These are phyloP conservation scores for Latrodectus elegans DNA, from an alignment of 2,888 invertebrate genomes.

Conservation along the genomic window DNA sequence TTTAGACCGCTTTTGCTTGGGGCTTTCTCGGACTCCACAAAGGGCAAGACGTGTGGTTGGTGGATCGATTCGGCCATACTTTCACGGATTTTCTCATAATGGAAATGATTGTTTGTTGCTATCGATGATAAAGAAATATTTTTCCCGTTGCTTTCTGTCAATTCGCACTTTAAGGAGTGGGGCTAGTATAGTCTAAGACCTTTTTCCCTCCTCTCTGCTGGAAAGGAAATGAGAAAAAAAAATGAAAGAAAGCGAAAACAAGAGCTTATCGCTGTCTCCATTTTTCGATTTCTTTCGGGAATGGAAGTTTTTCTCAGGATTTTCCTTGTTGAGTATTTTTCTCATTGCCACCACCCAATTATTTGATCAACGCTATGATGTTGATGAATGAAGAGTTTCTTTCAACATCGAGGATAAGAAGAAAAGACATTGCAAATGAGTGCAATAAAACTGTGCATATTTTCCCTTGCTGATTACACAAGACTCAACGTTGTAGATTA, in stretches of 20 bases:
- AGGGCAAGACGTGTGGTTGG: conserved; percentile 16
- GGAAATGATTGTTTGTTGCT: conserved; percentile 54
- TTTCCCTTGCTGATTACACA: background rate
- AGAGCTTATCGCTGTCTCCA: conserved; percentile 37
- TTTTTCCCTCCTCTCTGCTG: background rate
- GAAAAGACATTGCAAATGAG: background rate
- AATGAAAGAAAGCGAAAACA: conserved; percentile 26
- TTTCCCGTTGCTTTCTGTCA: conserved; percentile 38
- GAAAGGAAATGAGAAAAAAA: conserved; percentile 16
- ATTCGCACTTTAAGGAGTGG: conserved; percentile 17
- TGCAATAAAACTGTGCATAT: background rate
- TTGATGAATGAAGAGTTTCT: conserved; percentile 35
- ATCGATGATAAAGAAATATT: conserved; percentile 59
- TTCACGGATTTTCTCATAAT: conserved; percentile 46
- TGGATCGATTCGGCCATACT: conserved; percentile 36
- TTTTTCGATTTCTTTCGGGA: conserved; percentile 54
- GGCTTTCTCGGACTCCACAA: conserved; percentile 27
- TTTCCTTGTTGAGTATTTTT: conserved; percentile 27
- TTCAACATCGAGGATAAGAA: background rate
- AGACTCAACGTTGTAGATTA: background rate
- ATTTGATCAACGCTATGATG: conserved; percentile 34
- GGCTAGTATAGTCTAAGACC: conserved; percentile 21
- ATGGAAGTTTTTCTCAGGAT: conserved; percentile 44
- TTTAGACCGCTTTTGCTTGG: conserved; percentile 28
- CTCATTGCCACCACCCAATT: conserved; percentile 36